phyloP scores from a whole-genome alignment of 2,888 invertebrate species.

The Phymatocera aterrima region DNA sequence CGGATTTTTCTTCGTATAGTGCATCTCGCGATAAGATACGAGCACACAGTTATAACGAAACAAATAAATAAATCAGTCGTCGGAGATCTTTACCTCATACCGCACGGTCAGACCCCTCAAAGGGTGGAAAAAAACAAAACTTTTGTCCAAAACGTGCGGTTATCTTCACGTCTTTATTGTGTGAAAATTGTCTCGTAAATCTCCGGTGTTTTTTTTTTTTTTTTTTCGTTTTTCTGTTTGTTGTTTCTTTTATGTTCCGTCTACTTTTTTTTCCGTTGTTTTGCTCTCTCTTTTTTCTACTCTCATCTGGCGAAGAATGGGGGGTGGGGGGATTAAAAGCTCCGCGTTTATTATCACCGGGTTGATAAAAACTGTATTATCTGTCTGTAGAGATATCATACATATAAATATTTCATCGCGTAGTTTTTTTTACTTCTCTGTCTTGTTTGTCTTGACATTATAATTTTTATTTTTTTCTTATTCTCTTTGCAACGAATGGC shows the following conservation, averaged over 20 bases:
- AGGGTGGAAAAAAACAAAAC: conserved; percentile 20
- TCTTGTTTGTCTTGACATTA: no score
- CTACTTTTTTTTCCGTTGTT: neutral
- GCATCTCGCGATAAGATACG: neutral
- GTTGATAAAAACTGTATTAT: neutral
- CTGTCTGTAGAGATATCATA: neutral
- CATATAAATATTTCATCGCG: no score
- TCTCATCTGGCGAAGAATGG: conserved; percentile 16
- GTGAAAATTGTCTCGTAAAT: conserved; percentile 53
- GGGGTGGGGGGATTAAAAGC: conserved; percentile 16
- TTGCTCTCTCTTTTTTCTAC: neutral
- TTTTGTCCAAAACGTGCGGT: conserved; percentile 28
- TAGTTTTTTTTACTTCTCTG: no score
- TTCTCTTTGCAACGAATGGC: neutral
- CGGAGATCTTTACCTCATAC: conserved; percentile 6
- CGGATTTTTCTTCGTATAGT: neutral
- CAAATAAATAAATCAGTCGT: conserved; percentile 47
- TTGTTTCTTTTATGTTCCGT: neutral
- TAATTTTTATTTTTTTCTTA: neutral
- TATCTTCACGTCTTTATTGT: conserved; percentile 39
- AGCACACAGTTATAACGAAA: neutral
- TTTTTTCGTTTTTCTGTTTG: neutral
- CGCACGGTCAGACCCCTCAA: conserved; percentile 46
- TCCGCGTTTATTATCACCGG: conserved; percentile 18
- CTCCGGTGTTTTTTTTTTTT: conserved; percentile 22